phyloP scores from a whole-genome alignment of 2,113 vertebrate genomes.

The Coryphaenoides rupestris region DNA sequence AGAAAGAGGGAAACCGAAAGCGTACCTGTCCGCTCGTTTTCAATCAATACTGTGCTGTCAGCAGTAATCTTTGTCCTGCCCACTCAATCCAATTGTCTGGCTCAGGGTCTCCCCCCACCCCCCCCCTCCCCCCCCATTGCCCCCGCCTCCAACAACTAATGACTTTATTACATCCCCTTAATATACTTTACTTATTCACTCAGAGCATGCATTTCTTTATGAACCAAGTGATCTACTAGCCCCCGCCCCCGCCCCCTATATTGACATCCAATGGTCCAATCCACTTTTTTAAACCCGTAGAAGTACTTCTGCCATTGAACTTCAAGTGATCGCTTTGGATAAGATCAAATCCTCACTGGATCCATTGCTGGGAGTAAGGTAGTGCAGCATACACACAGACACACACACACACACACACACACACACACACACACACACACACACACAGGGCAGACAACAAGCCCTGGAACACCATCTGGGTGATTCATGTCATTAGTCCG shows the following conservation, averaged over 20 bases:
- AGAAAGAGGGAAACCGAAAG: constrained; percentile 27
- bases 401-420: constrained; percentile 13
- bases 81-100: constrained; percentile 39
- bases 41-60: constrained; percentile 41
- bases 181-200: neutral
- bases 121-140: neutral
- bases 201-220: constrained; percentile 24
- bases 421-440: too few species aligned
- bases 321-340: constrained; percentile 9
- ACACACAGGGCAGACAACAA: constrained; percentile 41
- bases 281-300: neutral
- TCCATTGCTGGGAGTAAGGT: neutral
- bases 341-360: neutral
- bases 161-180: too few species aligned
- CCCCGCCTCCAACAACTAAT: too few species aligned
- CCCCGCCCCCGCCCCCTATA: neutral
- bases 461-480: constrained; percentile 31
- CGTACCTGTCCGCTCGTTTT: constrained; percentile 37
- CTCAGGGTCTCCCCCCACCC: constrained; percentile 1
- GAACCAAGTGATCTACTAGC: constrained; percentile 10
- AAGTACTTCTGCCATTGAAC: constrained; percentile 11
- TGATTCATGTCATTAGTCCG: constrained; percentile 45
- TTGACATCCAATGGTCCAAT: constrained; percentile 15
- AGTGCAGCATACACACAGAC: constrained; percentile 8
- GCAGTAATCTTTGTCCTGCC: constrained; percentile 44